phyloP scores from a whole-genome alignment of 2,888 invertebrate genomes.

The Erebia aethiops region DNA sequence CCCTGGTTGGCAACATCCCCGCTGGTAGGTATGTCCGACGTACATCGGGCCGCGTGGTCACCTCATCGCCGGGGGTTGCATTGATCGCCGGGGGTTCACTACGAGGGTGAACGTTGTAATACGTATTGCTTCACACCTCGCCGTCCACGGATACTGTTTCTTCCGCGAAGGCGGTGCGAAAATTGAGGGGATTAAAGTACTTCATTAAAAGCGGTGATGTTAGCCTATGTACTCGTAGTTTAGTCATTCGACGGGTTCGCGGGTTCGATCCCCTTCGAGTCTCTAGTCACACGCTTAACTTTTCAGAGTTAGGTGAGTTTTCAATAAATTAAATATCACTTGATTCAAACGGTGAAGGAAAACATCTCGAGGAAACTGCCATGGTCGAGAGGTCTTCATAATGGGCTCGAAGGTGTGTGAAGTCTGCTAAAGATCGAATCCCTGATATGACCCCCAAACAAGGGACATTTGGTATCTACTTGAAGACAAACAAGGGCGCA shows the following conservation, averaged over 20 bases:
- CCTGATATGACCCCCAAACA: not conserved
- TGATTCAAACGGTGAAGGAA: too few species aligned
- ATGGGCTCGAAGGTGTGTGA: not conserved
- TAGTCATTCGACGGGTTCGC: too few species aligned
- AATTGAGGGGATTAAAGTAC: conserved; percentile 5
- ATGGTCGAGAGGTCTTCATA: too few species aligned
- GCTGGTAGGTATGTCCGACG: not conserved
- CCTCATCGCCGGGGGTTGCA: not conserved
- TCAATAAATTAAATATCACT: not conserved
- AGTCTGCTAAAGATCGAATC: not conserved
- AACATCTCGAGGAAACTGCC: too few species aligned
- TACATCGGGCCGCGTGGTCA: not conserved
- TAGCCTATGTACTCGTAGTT: too few species aligned
- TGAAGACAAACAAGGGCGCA: too few species aligned
- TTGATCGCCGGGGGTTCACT: conserved; percentile 7
- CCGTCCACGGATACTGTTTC: conserved; percentile 42
- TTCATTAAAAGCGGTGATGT: conserved; percentile 6
- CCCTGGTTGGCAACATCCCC: too few species aligned
- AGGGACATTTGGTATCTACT: too few species aligned
- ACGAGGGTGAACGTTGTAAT: conserved; percentile 18
- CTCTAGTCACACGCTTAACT: too few species aligned
- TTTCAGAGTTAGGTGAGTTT: too few species aligned
- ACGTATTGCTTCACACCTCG: conserved; percentile 38
- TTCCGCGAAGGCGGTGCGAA: conserved; percentile 25
- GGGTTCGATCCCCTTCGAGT: too few species aligned